Evolutionary conservation across 2,113 vertebrate genomes (phyloP).

Genomic region (Bujurquina vittata): DNA sequence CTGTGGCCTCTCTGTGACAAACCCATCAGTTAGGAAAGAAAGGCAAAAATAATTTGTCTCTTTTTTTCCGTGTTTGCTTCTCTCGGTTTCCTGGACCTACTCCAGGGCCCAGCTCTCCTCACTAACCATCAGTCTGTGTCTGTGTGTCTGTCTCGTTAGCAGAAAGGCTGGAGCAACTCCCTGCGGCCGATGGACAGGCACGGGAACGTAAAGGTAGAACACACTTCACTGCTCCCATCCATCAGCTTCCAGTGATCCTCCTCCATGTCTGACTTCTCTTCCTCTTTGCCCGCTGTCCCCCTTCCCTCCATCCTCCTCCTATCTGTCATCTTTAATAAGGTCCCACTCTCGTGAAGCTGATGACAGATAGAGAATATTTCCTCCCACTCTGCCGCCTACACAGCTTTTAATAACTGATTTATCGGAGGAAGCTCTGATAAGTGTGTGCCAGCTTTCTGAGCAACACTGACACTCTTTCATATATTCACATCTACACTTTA

Average conservation of each 20-base stretch:
- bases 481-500: background rate
- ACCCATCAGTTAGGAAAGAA: background rate
- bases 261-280: background rate
- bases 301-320: slow-evolving; percentile 15
- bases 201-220: slow-evolving; percentile 50
- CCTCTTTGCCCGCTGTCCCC: background rate
- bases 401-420: slow-evolving; percentile 7
- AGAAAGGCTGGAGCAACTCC: slow-evolving; percentile 53
- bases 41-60: background rate
- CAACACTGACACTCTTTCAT: background rate
- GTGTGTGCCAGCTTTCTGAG: background rate
- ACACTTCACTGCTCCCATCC: background rate
- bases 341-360: slow-evolving; percentile 14
- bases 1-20: background rate
- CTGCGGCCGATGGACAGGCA: slow-evolving; percentile 64
- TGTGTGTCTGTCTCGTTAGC: slow-evolving; percentile 19
- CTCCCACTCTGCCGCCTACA: background rate
- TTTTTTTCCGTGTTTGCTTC: too few relatives aligned
- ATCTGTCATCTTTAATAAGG: slow-evolving; percentile 52
- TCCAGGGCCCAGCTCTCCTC: background rate
- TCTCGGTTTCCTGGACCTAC: background rate
- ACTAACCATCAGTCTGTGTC: background rate
- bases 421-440: background rate
- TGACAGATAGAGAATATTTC: slow-evolving; percentile 20
- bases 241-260: slow-evolving; percentile 3